Evolutionary conservation across 2,797 vertebrate species (phyloP).

Genomic region (Apodemus agrarius): DNA sequence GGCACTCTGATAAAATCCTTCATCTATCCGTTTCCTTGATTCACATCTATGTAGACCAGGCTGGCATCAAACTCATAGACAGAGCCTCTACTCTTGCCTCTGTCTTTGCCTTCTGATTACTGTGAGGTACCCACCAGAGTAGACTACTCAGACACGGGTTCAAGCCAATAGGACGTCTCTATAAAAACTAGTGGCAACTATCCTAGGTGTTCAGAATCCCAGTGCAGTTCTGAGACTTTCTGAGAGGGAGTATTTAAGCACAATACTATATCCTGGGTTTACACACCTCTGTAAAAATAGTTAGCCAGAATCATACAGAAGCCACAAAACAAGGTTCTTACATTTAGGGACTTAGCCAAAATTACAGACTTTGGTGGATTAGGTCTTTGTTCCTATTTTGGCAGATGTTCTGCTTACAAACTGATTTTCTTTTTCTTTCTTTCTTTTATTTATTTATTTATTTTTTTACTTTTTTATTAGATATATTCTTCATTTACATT

Average conservation of each 20-base stretch:
- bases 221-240: neutral
- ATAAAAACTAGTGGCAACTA: neutral
- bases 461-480: too few species aligned
- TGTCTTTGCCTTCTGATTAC: neutral
- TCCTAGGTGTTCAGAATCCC: neutral
- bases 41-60: neutral
- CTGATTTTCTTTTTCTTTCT: too few species aligned
- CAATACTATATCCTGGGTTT: too few species aligned
- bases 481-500: too few species aligned
- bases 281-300: too few species aligned
- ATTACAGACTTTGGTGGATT: too few species aligned
- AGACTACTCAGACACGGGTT: neutral
- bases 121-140: neutral
- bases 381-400: too few species aligned
- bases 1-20: neutral
- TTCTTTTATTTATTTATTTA: too few species aligned
- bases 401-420: too few species aligned
- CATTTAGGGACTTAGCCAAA: too few species aligned
- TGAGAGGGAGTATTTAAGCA: neutral
- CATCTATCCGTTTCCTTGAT: neutral
- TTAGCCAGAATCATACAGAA: too few species aligned
- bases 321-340: too few species aligned
- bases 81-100: neutral
- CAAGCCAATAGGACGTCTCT: neutral
- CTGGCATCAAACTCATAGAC: neutral